A percentile compares a stretch with the other conserved stretches of the same genome.
These are phyloP conservation scores for Neolamprologus brichardi DNA, from an alignment of 2,113 vertebrate species.

Conservation along the genomic window DNA sequence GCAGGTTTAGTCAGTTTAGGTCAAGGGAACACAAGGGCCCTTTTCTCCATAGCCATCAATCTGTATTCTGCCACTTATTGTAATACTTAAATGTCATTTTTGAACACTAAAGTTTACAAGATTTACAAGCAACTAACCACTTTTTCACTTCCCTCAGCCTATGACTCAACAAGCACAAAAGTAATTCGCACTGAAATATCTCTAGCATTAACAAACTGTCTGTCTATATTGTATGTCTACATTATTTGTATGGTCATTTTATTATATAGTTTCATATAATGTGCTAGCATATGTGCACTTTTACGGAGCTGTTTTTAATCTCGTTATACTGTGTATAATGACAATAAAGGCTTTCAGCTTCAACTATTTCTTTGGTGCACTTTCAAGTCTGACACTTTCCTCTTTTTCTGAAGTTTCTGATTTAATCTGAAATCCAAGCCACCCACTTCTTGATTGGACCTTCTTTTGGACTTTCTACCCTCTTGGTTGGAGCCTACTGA, in stretches of 20 bases:
- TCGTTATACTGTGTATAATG: neutral
- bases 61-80: neutral
- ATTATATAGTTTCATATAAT: neutral
- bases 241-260: neutral
- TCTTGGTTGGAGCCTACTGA: neutral
- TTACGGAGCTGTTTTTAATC: neutral
- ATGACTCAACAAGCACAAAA: neutral
- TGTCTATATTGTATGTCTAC: neutral
- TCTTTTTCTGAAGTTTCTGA: neutral
- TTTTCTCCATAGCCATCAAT: neutral
- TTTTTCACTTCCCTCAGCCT: neutral
- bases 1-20: neutral
- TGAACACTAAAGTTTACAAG: neutral
- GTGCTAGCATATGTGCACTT: neutral
- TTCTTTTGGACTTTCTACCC: neutral
- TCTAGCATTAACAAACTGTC: neutral
- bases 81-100: neutral
- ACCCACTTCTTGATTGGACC: neutral
- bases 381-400: neutral
- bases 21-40: neutral
- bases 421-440: neutral
- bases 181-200: neutral
- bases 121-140: neutral
- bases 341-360: neutral
- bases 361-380: neutral